Evolutionary conservation across 2,797 vertebrate genomes (phyloP).

Genomic region (Enoplosus armatus): DNA sequence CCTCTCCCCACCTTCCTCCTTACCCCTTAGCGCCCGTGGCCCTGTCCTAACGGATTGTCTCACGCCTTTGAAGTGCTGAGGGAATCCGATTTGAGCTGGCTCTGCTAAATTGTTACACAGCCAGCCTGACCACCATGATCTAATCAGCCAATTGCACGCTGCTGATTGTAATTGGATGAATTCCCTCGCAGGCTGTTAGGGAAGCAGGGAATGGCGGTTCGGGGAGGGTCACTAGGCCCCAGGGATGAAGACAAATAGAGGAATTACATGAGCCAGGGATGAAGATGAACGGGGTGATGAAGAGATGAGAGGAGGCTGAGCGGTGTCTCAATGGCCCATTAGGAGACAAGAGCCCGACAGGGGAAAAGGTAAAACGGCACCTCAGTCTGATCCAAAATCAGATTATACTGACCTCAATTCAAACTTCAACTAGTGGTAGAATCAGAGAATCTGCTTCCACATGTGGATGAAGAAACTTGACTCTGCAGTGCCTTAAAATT

Average conservation of each 20-base stretch:
- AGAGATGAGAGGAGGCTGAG: constrained; percentile 79
- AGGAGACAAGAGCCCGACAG: constrained; percentile 78
- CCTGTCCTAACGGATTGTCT: constrained; percentile 88
- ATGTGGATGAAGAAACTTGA: constrained; percentile 30
- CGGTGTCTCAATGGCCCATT: constrained; percentile 85
- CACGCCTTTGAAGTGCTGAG: constrained; percentile 87
- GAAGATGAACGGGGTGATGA: constrained; percentile 81
- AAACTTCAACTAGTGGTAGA: constrained; percentile 39
- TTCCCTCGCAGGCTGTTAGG: constrained; percentile 90
- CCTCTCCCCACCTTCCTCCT: constrained; percentile 60
- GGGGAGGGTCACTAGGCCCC: constrained; percentile 78
- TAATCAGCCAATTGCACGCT: constrained; percentile 86
- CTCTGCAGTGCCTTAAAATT: constrained; percentile 19
- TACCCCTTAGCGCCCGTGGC: constrained; percentile 73
- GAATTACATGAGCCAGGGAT: constrained; percentile 83
- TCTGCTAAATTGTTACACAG: constrained; percentile 88
- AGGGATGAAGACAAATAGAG: constrained; percentile 90
- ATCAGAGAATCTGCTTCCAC: constrained; percentile 49
- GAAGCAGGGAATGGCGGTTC: constrained; percentile 79
- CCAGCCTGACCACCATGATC: constrained; percentile 82
- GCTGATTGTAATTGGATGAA: constrained; percentile 92
- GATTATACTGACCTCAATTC: constrained; percentile 71
- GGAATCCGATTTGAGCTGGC: constrained; percentile 86
- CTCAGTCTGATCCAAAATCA: constrained; percentile 71
- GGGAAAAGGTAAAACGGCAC: constrained; percentile 79